These are phyloP conservation scores for Galeopsomyia nigrocyanea DNA, from an alignment of 2,888 invertebrate genomes.

Conservation along the genomic window DNA sequence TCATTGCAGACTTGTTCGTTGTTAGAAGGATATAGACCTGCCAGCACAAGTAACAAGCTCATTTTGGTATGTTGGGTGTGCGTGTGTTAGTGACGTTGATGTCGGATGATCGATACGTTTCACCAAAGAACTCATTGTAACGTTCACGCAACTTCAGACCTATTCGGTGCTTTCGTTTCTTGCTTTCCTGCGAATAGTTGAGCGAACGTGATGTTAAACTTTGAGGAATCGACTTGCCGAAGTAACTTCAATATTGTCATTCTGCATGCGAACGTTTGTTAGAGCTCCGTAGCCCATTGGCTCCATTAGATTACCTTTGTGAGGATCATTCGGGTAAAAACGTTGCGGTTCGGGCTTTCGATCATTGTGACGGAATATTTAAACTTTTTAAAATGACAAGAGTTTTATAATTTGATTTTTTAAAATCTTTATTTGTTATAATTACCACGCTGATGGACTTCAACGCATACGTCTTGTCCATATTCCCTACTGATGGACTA, in stretches of 20 bases:
- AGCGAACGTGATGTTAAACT: neutral
- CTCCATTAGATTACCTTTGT: neutral
- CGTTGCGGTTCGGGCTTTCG: neutral
- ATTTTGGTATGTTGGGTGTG: constrained; percentile 81
- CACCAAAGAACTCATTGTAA: constrained; percentile 70
- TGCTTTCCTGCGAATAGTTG: constrained; percentile 68
- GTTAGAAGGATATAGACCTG: constrained; percentile 77
- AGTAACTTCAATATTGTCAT: neutral
- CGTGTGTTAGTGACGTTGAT: constrained; percentile 73
- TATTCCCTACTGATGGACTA: too few species aligned
- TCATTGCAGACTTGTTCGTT: neutral
- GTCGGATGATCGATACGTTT: constrained; percentile 65
- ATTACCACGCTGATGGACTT: too few species aligned
- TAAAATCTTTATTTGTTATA: too few species aligned
- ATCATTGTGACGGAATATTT: neutral
- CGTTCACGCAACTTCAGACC: constrained; percentile 70
- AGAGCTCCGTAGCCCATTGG: neutral
- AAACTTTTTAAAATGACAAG: too few species aligned
- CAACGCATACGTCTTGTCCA: too few species aligned
- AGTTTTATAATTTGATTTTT: too few species aligned
- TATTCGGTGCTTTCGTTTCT: constrained; percentile 69
- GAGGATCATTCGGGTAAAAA: constrained; percentile 3
- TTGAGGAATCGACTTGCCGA: neutral
- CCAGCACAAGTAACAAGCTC: constrained; percentile 77
- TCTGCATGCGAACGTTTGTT: neutral